phyloP scores from a whole-genome alignment of 2,888 invertebrate species.

The Auanema sp. region DNA sequence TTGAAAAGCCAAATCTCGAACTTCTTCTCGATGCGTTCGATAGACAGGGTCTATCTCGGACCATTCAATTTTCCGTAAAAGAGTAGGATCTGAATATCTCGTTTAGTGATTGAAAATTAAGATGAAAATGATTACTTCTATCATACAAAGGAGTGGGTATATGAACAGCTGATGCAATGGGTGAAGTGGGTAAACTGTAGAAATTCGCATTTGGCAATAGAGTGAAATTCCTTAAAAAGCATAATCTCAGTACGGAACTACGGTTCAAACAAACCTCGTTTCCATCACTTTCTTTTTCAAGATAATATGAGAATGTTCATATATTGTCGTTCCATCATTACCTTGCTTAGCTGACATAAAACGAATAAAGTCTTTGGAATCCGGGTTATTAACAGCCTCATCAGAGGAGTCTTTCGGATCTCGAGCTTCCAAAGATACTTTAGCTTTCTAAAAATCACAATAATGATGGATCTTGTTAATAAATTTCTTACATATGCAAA shows the following conservation, averaged over 20 bases:
- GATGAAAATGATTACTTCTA: conserved; percentile 57
- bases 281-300: conserved; percentile 28
- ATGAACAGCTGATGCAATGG: conserved; percentile 66
- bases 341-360: conserved; percentile 49
- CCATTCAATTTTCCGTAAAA: conserved; percentile 89
- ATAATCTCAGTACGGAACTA: neutral
- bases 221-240: conserved; percentile 31
- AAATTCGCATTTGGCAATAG: conserved; percentile 59
- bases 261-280: conserved; percentile 20
- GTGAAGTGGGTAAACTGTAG: conserved; percentile 56
- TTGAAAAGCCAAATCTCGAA: conserved; percentile 75
- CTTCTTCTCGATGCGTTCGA: conserved; percentile 58
- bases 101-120: too few species aligned
- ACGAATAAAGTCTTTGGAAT: conserved; percentile 55
- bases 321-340: conserved; percentile 42
- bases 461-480: neutral
- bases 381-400: conserved; percentile 50
- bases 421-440: conserved; percentile 53
- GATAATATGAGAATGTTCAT: conserved; percentile 38
- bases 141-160: conserved; percentile 69
- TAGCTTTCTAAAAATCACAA: conserved; percentile 49
- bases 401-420: conserved; percentile 33
- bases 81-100: conserved; percentile 73
- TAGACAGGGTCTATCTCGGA: conserved; percentile 78
- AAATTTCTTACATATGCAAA: conserved; percentile 54